Evolutionary conservation across 1,140 invertebrate genomes (phyloP), one percentile per base, ranked within the genome.

Genomic region (Tetramorium alpestre): DNA sequence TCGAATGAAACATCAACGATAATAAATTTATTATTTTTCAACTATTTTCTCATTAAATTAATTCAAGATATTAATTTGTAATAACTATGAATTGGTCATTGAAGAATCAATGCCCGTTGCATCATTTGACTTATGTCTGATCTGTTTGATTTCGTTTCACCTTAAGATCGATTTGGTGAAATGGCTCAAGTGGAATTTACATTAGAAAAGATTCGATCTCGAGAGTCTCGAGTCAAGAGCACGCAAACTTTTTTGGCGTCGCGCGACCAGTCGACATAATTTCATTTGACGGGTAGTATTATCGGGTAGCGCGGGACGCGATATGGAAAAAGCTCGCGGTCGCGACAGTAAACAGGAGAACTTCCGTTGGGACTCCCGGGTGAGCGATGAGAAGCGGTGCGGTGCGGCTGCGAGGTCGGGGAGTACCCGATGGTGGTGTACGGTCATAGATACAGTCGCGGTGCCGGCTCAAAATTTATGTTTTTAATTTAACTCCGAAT

Each of bases 401-500:
- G 81, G 77, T 67, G 56, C 25, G 87, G 72, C 76, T 67, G 87
- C 85, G 62, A 88, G 85, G 85, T 88, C 65, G 88, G 88, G 54
- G 64, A 56, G 76, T 6, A 8, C 62, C 56, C 47, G 65, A 44
- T 22, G 70, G 54, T 56, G 76, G 64, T 10, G 70, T 10, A 41
- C 54, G 28, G 69, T 64, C 67, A 67, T 77, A 77, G 88, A 86
- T 84, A 81, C 65, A 16, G 69, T 76, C 72, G 85, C n/a, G 87
- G 76, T 90, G 85, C 82, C 84, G 84, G 86, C 80, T 91, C 84
- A 87, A 94, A 95, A 95, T 95, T 95, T 95, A 95, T 95, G 94
- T 94, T 94, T 95, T 95, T 95, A 94, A 95, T 94, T 95, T 95
- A 91, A 95, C 94, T 93, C 92, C 92, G 93, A 94, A 94, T 95